Evolutionary conservation across 1,140 invertebrate genomes (phyloP), one percentile per base, ranked within the genome.

Genomic region (Cecropterus lyciades): DNA sequence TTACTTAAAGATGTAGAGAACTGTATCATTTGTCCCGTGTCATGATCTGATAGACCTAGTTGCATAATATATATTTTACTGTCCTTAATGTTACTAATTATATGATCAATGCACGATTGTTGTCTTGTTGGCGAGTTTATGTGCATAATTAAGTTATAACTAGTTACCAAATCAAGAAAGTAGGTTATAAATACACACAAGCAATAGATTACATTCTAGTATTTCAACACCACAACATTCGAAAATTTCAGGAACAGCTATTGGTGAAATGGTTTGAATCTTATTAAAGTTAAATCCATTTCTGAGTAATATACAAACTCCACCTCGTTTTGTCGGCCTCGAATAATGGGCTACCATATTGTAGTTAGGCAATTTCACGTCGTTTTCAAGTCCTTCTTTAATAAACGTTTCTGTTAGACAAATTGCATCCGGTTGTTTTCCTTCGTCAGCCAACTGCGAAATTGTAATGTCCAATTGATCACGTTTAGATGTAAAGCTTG

Each of bases 301-400:
- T 53, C 13, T 53, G 14, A 53, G 30, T 37, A 53, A 14, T 14
- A 53, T 53, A 10, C 51, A 53, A 6, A 53, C 51, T 7, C 51
- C 51, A 9, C 51, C 51, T 15, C 51, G 27, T 53, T 30, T 16
- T 37, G 1, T 37, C 37, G n/a, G 6, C 3, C 51, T 30, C 1
- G 27, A 37, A 53, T 13, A 53, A 37, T 37, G 27, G 3, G 27
- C 0, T 40, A 37, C 51, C n/a, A 53, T n/a, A 13, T 53, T 37
- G 13, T 53, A 53, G 13, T 53, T 53, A 14, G 37, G 13, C 0
- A 33, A 4, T 15, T 37, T 27, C 11, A 33, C 3, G n/a, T 33
- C 8, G 9, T 37, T 11, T 53, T 53, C 51, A 37, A 6, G 13
- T 1, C 27, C 51, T 4, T 37, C 7, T 37, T 33, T 53, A 10